Evolutionary conservation across 2,888 invertebrate genomes (phyloP).

Genomic region (Erebia ligea): DNA sequence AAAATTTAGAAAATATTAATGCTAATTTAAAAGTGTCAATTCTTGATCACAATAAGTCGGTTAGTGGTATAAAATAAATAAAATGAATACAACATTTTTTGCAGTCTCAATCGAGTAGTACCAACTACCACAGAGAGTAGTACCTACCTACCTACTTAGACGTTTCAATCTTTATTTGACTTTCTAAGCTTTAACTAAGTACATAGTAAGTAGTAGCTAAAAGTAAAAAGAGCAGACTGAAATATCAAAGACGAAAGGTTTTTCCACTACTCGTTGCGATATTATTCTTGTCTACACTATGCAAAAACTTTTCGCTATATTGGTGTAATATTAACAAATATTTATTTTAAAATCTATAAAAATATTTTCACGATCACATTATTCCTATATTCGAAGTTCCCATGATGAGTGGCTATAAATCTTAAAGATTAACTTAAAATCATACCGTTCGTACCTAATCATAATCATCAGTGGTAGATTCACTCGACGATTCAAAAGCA

Average conservation of each 20-base stretch:
- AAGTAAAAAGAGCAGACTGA: no score
- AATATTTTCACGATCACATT: not conserved
- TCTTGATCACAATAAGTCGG: not conserved
- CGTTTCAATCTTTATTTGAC: not conserved
- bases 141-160: no score
- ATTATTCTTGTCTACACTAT: no score
- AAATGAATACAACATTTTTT: not conserved
- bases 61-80: conserved; percentile 5
- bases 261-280: no score
- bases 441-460: not conserved
- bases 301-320: no score
- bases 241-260: no score
- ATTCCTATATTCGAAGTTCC: not conserved
- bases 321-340: no score
- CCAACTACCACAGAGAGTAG: no score
- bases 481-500: no score
- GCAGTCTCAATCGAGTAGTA: not conserved
- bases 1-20: conserved; percentile 7
- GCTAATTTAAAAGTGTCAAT: not conserved
- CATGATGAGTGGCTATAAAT: not conserved
- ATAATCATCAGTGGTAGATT: no score
- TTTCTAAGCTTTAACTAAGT: not conserved
- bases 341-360: no score
- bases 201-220: no score
- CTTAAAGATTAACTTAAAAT: not conserved